Evolutionary conservation across 2,113 vertebrate species (phyloP).

Genomic region (Scortum barcoo): DNA sequence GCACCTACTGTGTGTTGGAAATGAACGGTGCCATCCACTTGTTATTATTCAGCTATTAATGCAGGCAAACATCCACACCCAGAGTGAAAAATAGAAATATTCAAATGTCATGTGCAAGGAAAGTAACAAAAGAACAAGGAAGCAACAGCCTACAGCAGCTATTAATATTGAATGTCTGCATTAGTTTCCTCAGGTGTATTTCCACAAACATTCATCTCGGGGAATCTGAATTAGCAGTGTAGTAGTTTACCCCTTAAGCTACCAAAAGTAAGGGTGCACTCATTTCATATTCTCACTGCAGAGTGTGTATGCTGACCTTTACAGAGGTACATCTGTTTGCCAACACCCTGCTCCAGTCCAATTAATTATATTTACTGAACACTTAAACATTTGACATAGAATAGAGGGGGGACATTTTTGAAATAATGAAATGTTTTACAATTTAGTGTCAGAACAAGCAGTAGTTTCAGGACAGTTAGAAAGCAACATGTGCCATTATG

Average conservation of each 20-base stretch:
- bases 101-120: not conserved
- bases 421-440: not conserved
- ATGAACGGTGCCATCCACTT: slow-evolving; percentile 1
- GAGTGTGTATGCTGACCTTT: slow-evolving; percentile 35
- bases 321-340: slow-evolving; percentile 2
- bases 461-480: not conserved
- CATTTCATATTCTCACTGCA: slow-evolving; percentile 25
- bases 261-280: not conserved
- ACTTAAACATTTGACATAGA: not conserved
- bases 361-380: slow-evolving; percentile 31
- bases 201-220: not conserved
- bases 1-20: not conserved
- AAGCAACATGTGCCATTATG: not conserved
- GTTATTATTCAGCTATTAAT: slow-evolving; percentile 3
- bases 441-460: not conserved
- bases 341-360: slow-evolving; percentile 1
- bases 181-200: slow-evolving; percentile 20
- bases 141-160: not conserved
- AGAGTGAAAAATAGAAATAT: slow-evolving; percentile 1
- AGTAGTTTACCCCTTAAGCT: slow-evolving; percentile 13
- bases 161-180: slow-evolving; percentile 31
- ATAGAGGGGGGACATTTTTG: not conserved
- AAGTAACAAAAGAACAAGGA: not conserved
- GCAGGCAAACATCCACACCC: not conserved
- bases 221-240: slow-evolving; percentile 28